Evolutionary conservation across 2,888 invertebrate species (phyloP), one percentile per base, ranked within the genome.

Genomic region (Copidosoma aretas): DNA sequence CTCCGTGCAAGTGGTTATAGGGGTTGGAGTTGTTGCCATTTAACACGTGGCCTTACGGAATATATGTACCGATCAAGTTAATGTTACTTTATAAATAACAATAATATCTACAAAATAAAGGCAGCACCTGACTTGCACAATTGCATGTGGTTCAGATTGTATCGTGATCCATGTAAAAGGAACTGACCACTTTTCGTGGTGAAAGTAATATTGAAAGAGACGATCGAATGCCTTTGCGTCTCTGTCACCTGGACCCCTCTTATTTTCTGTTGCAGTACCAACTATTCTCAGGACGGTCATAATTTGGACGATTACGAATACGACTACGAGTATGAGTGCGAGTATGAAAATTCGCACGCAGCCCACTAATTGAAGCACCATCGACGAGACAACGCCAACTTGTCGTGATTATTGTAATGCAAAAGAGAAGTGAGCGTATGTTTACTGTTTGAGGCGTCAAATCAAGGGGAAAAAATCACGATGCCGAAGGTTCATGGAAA

Each of bases 241-340:
- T 60, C 66, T 64, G 52, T 66, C 70, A 70, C 56, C 58, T 46
- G 22, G 32, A 10, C 57, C 51, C 64, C 54, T 64, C 53, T 66
- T 43, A 61, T 49, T 74, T 69, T 73, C 71, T 78, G 79, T 84
- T 85, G 53, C 85, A 85, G 85, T 84, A 84, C 77, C 84, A 85
- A 76, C 80, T 85, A 74, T 84, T 85, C 81, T 83, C 84, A 76
- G 84, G 83, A 77, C 81, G 83, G 77, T 81, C 83, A 74, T 84
- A 84, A 74, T 46, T 46, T 12, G 43, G 43, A 46, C 43, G 17
- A 46, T 46, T 46, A 46, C 43, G 43, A 46, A 17, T 46, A 46
- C 43, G 43, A 46, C 15, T 46, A 46, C 17, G 43, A 46, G 43
- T 46, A 46, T 12, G 43, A 46, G 43, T 46, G 12, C 65, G 72